Evolutionary conservation across 2,797 vertebrate species (phyloP), one percentile per base, ranked within the genome.

Genomic region (Tapirus indicus): DNA sequence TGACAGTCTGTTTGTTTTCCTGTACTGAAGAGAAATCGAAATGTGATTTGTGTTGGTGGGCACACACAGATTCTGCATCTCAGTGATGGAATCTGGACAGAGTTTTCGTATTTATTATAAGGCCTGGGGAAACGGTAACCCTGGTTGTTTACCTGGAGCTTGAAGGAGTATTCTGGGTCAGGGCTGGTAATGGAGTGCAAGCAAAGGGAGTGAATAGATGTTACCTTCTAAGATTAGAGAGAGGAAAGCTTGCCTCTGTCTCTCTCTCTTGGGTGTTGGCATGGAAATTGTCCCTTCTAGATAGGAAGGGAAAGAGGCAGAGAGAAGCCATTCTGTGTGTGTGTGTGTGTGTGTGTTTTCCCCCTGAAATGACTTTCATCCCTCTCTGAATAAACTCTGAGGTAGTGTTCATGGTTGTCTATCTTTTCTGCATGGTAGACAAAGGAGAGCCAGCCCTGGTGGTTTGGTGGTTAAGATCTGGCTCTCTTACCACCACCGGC

Each of bases 1-100:
- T 44, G 68, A 49, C 75, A 38, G 44, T 77, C 58, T 88, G 25
- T 79, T 54, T 96, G 16, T 88, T 96, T 97, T 75, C n/a, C 41
- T 58, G 66, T 10, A 25, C 21, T 20, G n/a, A 92, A 77, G 35
- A 94, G 44, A 47, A 91, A 52, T 68, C 89, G 90, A 90, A n/a
- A 68, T 74, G 49, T 87, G 41, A 78, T 91, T 97, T 91, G 74
- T 94, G 20, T 75, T 85, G 10, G 35, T 62, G 5, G 74, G 18
- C 16, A 13, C 44, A 49, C 29, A 25, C 21, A 66, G 20, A 89
- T 95, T 92, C n/a, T 71, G 3, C 21, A 71, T 74, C 17, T 69
- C 41, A 6, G 38, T 89, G 74, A 90, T 82, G 35, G 79, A 94
- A 94, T 77, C 75, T 64, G 32, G 56, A 60, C n/a, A 72, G 47